Percentiles rank a stretch among this genome's conserved stretches.
Evolutionary conservation across 1,140 invertebrate species (phyloP).

Genomic region (Drosophila obscura): DNA sequence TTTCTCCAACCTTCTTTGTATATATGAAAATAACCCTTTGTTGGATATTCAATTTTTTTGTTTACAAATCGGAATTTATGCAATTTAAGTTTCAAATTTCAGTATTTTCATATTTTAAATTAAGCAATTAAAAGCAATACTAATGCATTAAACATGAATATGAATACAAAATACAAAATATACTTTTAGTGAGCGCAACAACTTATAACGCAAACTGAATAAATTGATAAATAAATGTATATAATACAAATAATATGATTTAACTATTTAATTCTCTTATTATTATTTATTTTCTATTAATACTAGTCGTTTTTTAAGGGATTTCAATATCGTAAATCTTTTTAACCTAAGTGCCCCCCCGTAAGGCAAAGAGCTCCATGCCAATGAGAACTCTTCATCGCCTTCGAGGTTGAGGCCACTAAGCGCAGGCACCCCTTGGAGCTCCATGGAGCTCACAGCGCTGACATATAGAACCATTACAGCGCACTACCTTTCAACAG

Average conservation of each 20-base stretch:
- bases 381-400: conserved; percentile 4
- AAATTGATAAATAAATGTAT: conserved; percentile 66
- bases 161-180: conserved; percentile 19
- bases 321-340: neutral
- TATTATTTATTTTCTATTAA: neutral
- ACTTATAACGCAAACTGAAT: conserved; percentile 57
- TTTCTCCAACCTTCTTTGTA: conserved; percentile 47
- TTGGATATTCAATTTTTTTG: conserved; percentile 36
- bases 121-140: conserved; percentile 68
- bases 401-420: conserved; percentile 7
- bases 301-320: no score
- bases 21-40: conserved; percentile 37
- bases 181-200: conserved; percentile 50
- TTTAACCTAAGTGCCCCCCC: neutral
- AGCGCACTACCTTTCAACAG: no score
- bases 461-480: neutral
- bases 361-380: neutral
- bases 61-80: conserved; percentile 8
- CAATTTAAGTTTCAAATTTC: conserved; percentile 53
- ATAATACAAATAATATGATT: conserved; percentile 52
- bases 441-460: neutral
- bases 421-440: conserved; percentile 5
- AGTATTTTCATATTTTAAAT: conserved; percentile 56
- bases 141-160: conserved; percentile 41
- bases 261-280: neutral